Percentiles rank a stretch among this genome's conserved stretches.
Conservation (phyloP, 1,140 invertebrate species). For the Listronotus oregonensis region DNA sequence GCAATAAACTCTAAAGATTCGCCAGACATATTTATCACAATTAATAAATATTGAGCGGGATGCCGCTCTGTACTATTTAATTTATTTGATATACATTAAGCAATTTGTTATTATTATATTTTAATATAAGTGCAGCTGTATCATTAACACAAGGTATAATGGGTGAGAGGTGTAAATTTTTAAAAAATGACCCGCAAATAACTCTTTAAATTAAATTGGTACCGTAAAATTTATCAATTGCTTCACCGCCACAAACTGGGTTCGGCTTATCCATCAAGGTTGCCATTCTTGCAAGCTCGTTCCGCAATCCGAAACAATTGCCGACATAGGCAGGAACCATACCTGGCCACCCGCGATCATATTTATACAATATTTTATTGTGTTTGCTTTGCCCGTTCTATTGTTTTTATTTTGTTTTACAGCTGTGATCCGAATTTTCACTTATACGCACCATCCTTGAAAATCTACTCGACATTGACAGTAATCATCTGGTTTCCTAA, state of each 20-base stretch:
- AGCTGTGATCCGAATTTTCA: not conserved
- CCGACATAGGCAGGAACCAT: constrained; percentile 18
- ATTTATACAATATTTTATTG: constrained; percentile 10
- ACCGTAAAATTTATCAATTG: constrained; percentile 5
- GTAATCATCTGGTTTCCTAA: too few species aligned
- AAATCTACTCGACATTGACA: too few species aligned
- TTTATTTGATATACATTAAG: too few species aligned
- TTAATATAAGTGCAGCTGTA: not conserved
- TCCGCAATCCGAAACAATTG: constrained; percentile 19
- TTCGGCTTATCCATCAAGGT: constrained; percentile 3
- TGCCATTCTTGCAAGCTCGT: not conserved
- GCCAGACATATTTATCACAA: too few species aligned
- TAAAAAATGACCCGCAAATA: too few species aligned
- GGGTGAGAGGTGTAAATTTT: too few species aligned
- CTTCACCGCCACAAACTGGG: not conserved
- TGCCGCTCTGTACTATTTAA: too few species aligned
- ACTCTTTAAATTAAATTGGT: not conserved
- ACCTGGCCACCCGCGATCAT: constrained; percentile 20
- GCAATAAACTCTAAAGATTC: too few species aligned
- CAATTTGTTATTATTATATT: not conserved
- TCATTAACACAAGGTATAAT: too few species aligned
- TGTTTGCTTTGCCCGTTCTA: not conserved
- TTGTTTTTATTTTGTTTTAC: not conserved
- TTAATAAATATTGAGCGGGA: too few species aligned
- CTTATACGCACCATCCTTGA: too few species aligned